Evolutionary conservation across 2,888 invertebrate genomes (phyloP).

Genomic region (Tipula lateralis): DNA sequence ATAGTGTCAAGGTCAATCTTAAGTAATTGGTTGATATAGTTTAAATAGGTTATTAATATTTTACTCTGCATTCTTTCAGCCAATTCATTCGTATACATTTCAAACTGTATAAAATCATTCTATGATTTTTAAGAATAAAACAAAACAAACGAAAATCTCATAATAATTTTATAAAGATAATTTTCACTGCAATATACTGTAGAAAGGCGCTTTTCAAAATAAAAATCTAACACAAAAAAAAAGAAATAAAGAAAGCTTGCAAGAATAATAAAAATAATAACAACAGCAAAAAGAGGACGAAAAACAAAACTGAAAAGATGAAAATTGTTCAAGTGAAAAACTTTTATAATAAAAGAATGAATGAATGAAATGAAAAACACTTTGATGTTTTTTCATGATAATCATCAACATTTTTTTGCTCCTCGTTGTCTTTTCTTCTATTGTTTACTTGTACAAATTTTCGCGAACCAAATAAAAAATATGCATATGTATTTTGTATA

Average conservation of each 20-base stretch:
- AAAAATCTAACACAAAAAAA: not conserved
- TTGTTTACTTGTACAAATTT: not conserved
- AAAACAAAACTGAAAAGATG: not conserved
- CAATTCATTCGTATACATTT: too few relatives aligned
- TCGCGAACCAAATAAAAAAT: not conserved
- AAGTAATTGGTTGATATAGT: too few relatives aligned
- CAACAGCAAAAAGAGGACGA: too few relatives aligned
- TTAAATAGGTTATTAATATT: too few relatives aligned
- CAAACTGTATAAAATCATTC: too few relatives aligned
- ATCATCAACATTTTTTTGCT: not conserved
- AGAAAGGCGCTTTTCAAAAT: not conserved
- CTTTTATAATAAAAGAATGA: not conserved
- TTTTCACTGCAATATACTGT: not conserved
- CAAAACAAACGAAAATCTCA: not conserved
- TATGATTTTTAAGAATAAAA: not conserved
- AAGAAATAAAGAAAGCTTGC: not conserved
- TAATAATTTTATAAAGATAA: constrained; percentile 5
- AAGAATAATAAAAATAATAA: not conserved
- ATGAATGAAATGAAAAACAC: not conserved
- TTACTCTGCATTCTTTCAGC: too few relatives aligned
- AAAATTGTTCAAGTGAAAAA: not conserved
- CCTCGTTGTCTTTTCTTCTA: not conserved
- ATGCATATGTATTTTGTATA: not conserved
- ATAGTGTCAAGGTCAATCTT: too few relatives aligned
- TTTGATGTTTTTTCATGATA: constrained; percentile 5